These are phyloP conservation scores for Macroglossus sobrinus DNA, from an alignment of 2,113 vertebrate genomes.

Conservation along the genomic window DNA sequence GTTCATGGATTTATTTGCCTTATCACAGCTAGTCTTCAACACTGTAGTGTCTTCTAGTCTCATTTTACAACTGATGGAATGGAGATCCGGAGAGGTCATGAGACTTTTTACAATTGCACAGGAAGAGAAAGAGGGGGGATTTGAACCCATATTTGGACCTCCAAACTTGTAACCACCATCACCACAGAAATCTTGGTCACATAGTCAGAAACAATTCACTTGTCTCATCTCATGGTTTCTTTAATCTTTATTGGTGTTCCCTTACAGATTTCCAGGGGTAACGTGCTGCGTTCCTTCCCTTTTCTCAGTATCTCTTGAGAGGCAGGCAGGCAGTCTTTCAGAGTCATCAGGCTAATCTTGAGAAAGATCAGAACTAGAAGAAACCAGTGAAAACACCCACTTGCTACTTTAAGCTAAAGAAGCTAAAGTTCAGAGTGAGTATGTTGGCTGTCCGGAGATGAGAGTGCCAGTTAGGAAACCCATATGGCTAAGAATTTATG, in stretches of 20 bases:
- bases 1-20: background rate
- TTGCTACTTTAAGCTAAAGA: background rate
- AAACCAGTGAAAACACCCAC: background rate
- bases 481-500: constrained; percentile 17
- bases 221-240: background rate
- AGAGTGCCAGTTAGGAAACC: constrained; percentile 40
- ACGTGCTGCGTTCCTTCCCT: background rate
- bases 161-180: background rate
- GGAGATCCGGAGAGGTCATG: background rate
- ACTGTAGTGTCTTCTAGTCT: background rate
- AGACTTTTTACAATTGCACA: background rate
- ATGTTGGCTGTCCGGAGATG: background rate
- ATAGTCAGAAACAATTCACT: background rate
- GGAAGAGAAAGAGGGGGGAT: background rate
- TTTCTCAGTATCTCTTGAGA: background rate
- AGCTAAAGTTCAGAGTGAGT: background rate
- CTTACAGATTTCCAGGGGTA: fast-evolving
- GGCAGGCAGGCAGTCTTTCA: background rate
- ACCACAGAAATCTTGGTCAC: background rate
- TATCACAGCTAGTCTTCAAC: background rate
- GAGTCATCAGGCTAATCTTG: background rate
- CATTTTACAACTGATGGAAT: background rate
- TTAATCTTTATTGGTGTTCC: background rate
- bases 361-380: background rate
- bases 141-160: background rate